Evolutionary conservation across 35 echinoderm and acorn worm genomes (phyloP), one percentile per base, ranked within the genome.

Genomic region (Lytechinus pictus): DNA sequence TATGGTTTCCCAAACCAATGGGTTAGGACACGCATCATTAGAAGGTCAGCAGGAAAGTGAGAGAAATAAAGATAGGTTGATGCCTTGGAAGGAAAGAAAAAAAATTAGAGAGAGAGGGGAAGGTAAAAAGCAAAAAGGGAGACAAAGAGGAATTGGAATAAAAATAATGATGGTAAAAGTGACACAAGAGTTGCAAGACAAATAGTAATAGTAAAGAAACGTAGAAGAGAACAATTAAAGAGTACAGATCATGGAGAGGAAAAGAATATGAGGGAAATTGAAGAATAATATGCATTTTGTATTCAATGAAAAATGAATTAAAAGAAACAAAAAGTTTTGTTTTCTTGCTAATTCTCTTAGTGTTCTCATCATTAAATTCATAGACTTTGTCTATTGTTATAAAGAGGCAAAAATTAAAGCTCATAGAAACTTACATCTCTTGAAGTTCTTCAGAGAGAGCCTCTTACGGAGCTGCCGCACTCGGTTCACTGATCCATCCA

Each of bases 381-480:
- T 90, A 27, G 27, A 52, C 10, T 11, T 8, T 89, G 9, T 52
- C 9, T 28, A 5, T 90, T 7, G 3, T 7, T 44, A 28, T 52
- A 11, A 53, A 89, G 87, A 53, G 1, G 24, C 7, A 51, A 28
- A 1, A 90, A 11, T 7, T 90, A 54, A 0, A 19, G 14, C 61
- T 71, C 14, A 21, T 27, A 55, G 92, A 16, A 54, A 95, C 95
- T 95, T 95, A 95, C 95, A 95, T 91, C 95, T 55, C 44, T 91
- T 91, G 89, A 95, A 95, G 33, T 91, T 95, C 87, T 95, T 95
- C 14, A 95, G 87, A 19, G 95, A 95, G 27, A 95, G 54, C 90
- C 95, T 91, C 95, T 95, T 95, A 28, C 90, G 88, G 56, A 95
- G 55, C 33, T 95, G 87, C 56, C 88, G 55, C 87, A 95, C 90